These are phyloP conservation scores for Betta splendens DNA, from an alignment of 2,797 vertebrate genomes.

Conservation along the genomic window DNA sequence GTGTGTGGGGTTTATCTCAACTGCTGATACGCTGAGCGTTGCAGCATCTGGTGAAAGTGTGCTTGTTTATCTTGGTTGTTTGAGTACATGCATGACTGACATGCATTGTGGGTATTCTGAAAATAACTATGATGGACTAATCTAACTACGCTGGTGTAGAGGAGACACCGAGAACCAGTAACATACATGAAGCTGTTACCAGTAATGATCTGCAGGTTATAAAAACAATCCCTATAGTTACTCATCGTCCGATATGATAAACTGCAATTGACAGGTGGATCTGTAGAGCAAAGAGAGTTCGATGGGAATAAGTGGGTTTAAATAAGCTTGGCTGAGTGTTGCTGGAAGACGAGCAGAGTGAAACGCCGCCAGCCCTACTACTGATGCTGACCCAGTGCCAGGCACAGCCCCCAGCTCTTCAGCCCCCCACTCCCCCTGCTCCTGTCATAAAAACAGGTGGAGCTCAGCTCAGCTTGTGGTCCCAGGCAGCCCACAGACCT, in stretches of 20 bases:
- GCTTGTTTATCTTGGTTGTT: slow-evolving; percentile 56
- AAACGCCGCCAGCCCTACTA: slow-evolving; percentile 37
- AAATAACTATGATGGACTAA: slow-evolving; percentile 33
- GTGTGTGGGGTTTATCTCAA: slow-evolving; percentile 49
- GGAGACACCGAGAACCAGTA: too few relatives aligned
- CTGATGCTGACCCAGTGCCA: slow-evolving; percentile 56
- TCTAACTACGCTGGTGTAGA: too few relatives aligned
- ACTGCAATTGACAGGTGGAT: slow-evolving; percentile 9
- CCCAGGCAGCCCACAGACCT: slow-evolving; percentile 48
- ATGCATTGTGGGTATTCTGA: slow-evolving; percentile 29
- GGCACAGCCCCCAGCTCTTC: slow-evolving; percentile 12
- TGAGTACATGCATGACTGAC: slow-evolving; percentile 10
- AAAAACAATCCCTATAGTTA: too few relatives aligned
- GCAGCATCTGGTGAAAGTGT: slow-evolving; percentile 34
- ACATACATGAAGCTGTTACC: too few relatives aligned
- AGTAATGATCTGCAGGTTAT: neutral
- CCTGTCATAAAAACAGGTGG: slow-evolving; percentile 73
- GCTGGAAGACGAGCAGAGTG: slow-evolving; percentile 32
- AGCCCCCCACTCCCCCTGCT: slow-evolving; percentile 12
- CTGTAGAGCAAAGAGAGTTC: slow-evolving; percentile 15
- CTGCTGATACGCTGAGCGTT: slow-evolving; percentile 39
- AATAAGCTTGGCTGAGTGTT: slow-evolving; percentile 18
- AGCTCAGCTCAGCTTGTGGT: slow-evolving; percentile 54
- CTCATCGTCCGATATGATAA: too few relatives aligned
- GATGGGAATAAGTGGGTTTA: slow-evolving; percentile 9